Evolutionary conservation across 1,140 invertebrate genomes (phyloP).

Genomic region (Drosophila repleta): DNA sequence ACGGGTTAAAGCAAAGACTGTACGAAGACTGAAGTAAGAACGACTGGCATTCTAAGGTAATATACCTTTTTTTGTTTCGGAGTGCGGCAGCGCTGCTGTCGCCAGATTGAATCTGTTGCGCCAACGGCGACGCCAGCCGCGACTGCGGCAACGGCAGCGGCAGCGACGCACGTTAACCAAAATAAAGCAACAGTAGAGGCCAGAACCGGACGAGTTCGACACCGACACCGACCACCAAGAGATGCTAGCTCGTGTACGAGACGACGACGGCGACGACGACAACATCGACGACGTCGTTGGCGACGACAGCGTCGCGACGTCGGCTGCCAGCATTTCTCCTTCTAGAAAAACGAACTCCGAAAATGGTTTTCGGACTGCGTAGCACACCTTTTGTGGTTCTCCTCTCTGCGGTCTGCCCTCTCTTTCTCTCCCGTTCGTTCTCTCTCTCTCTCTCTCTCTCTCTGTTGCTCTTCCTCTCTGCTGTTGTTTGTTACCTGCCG

Average conservation of each 20-base stretch:
- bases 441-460: constrained; percentile 22
- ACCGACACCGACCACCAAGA: constrained; percentile 38
- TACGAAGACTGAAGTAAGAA: constrained; percentile 84
- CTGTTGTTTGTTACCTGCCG: constrained; percentile 67
- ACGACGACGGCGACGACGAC: constrained; percentile 29
- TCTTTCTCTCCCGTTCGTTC: constrained; percentile 18
- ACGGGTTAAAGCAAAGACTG: constrained; percentile 85
- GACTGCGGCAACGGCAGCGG: constrained; percentile 12
- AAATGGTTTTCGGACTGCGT: constrained; percentile 55
- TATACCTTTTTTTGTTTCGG: constrained; percentile 84
- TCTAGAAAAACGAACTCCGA: constrained; percentile 62
- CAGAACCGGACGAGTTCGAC: constrained; percentile 66
- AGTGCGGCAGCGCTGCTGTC: constrained; percentile 54
- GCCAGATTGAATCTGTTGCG: constrained; percentile 79
- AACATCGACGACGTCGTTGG: constrained; percentile 10
- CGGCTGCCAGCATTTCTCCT: constrained; percentile 67
- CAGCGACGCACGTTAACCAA: constrained; percentile 73
- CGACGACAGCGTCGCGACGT: constrained; percentile 24
- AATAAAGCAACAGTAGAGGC: constrained; percentile 80
- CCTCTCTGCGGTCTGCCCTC: constrained; percentile 13
- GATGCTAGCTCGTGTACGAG: constrained; percentile 49
- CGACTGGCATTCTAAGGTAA: constrained; percentile 84
- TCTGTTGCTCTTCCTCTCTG: constrained; percentile 45
- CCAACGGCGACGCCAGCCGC: constrained; percentile 33
- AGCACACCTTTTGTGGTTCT: constrained; percentile 62